Conservation (phyloP, 2,797 vertebrate species). For the Tympanoctomys barrerae region DNA sequence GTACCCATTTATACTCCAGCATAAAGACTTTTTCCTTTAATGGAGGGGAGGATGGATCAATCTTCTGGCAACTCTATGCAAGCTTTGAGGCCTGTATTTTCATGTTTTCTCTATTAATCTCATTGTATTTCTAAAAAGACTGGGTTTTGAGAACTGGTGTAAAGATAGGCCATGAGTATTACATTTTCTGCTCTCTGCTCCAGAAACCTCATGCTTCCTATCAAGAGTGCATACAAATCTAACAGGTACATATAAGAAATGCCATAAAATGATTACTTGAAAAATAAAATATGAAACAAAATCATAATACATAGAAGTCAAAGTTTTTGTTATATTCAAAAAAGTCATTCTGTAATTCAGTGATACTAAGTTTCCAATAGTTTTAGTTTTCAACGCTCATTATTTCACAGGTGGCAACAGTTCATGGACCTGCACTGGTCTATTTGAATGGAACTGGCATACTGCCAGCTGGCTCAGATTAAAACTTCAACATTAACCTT, state of each 20-base stretch:
- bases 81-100: background rate
- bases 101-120: background rate
- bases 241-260: background rate
- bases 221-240: background rate
- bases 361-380: background rate
- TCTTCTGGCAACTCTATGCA: background rate
- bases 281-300: background rate
- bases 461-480: background rate
- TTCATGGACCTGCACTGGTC: too few species aligned
- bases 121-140: background rate
- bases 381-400: background rate
- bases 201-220: background rate
- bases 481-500: conserved; percentile 9
- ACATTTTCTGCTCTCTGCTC: background rate
- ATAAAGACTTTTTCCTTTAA: background rate
- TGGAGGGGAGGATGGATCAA: too few species aligned
- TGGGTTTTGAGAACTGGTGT: background rate
- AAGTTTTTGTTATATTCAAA: background rate
- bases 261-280: background rate
- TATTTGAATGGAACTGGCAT: background rate
- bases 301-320: background rate
- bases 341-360: background rate
- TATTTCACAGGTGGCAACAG: background rate
- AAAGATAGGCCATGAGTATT: background rate
- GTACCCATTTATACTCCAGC: background rate